A percentile compares a stretch with the other conserved stretches of the same genome.
Conservation (phyloP, 2,113 vertebrate genomes). For the Oryctolagus cuniculus region mOryCun1.1 NC_091446.1:48819501-48820000, state of each 20-base stretch:
- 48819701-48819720: background rate
- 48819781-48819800: too few relatives aligned
- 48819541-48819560: too few relatives aligned
- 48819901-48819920: background rate
- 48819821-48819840: background rate
- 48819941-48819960: background rate
- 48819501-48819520: too few relatives aligned
- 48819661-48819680: background rate
- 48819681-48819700: background rate
- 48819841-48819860: background rate
- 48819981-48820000: background rate
- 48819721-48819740: background rate
- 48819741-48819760: background rate
- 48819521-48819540: too few relatives aligned
- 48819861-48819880: background rate
- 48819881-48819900: background rate
- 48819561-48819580: too few relatives aligned
- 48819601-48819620: too few relatives aligned
- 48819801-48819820: background rate
- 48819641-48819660: background rate
- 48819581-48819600: too few relatives aligned
- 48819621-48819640: too few relatives aligned
- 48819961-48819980: background rate
- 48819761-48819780: too few relatives aligned
- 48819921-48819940: background rate